These are phyloP conservation scores for Ophion ventricosus DNA, from an alignment of 2,888 invertebrate species.

Conservation along the genomic window DNA sequence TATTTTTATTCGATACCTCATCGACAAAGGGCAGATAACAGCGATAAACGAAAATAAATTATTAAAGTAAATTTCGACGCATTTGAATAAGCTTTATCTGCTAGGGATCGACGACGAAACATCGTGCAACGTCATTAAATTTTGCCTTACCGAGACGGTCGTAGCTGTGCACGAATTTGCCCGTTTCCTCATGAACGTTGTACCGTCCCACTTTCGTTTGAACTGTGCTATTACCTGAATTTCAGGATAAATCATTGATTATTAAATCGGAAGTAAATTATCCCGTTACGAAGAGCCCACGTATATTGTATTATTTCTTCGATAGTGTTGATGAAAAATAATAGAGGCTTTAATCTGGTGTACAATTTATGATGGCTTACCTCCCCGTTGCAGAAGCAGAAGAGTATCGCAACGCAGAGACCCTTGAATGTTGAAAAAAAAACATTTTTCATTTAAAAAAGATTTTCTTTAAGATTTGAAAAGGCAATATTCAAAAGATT, in stretches of 20 bases:
- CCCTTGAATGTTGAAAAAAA: slow-evolving; percentile 87
- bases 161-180: slow-evolving; percentile 94
- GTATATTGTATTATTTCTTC: background rate
- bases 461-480: too few species aligned
- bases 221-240: slow-evolving; percentile 90
- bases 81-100: slow-evolving; percentile 36
- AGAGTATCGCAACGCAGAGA: slow-evolving; percentile 94
- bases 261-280: slow-evolving; percentile 25
- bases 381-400: slow-evolving; percentile 98
- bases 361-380: slow-evolving; percentile 85
- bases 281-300: background rate
- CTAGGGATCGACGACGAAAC: slow-evolving; percentile 50
- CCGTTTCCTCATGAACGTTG: slow-evolving; percentile 89
- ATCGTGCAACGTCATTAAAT: slow-evolving; percentile 66
- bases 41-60: slow-evolving; percentile 27
- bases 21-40: slow-evolving; percentile 36
- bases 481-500: too few species aligned
- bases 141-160: slow-evolving; percentile 92
- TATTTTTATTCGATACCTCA: background rate
- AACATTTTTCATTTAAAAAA: too few species aligned
- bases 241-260: slow-evolving; percentile 29
- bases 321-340: slow-evolving; percentile 15
- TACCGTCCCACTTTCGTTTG: slow-evolving; percentile 91
- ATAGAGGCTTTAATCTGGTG: background rate
- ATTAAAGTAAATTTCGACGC: slow-evolving; percentile 24